Percentiles rank a stretch among this genome's conserved stretches.
Evolutionary conservation across 2,113 vertebrate species (phyloP).

Genomic region (Chamaea fasciata): DNA sequence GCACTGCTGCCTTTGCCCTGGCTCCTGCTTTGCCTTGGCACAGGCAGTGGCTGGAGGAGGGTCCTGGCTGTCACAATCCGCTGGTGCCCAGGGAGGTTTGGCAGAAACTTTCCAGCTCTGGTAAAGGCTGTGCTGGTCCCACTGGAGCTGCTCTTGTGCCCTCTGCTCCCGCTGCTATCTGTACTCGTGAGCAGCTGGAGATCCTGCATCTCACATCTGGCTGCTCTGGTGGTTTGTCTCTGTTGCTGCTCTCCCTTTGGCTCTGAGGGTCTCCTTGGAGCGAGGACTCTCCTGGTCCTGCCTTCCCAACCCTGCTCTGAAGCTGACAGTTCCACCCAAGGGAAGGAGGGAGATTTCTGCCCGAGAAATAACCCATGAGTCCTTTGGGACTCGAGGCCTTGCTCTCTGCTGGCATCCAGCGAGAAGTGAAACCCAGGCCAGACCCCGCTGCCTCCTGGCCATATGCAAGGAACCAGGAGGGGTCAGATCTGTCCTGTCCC

Average conservation of each 20-base stretch:
- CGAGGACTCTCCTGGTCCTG: fast-evolving
- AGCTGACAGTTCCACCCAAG: fast-evolving
- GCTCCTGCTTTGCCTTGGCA: background rate
- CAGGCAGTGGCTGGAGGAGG: background rate
- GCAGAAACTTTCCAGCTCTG: background rate
- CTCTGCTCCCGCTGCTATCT: background rate
- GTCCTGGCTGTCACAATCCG: background rate
- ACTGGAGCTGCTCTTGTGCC: background rate
- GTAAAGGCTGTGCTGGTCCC: background rate
- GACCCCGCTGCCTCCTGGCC: fast-evolving
- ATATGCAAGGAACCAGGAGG: background rate
- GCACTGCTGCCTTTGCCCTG: background rate
- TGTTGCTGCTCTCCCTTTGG: background rate
- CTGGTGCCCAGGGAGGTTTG: background rate
- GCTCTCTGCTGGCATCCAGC: background rate
- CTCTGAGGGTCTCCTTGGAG: background rate
- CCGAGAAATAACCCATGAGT: background rate
- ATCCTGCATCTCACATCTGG: background rate
- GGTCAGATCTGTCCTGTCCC: background rate
- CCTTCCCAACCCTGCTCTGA: background rate
- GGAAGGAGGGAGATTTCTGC: background rate
- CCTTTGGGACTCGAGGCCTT: background rate
- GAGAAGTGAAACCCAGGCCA: background rate
- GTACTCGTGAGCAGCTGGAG: background rate
- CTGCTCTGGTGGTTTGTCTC: background rate